Evolutionary conservation across 1,140 invertebrate genomes (phyloP).

Genomic region (Pseudobourletiella spinata): DNA sequence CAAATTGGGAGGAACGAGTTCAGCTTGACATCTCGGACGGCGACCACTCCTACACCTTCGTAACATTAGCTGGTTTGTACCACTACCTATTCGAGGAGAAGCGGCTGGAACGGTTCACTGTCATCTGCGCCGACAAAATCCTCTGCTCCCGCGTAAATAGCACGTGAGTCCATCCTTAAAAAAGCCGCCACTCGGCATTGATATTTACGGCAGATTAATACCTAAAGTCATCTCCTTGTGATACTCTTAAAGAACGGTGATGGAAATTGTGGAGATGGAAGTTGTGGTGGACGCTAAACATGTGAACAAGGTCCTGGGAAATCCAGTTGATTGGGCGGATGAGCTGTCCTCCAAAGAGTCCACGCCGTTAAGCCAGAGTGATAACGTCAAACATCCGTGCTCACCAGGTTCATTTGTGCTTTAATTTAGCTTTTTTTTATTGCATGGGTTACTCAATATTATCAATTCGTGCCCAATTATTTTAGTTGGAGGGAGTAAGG

Average conservation of each 20-base stretch:
- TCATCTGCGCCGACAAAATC: slow-evolving; percentile 67
- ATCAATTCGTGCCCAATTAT: no score
- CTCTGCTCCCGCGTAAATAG: slow-evolving; percentile 61
- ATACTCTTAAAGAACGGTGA: slow-evolving; percentile 53
- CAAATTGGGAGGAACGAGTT: slow-evolving; percentile 62
- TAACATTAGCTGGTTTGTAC: slow-evolving; percentile 83
- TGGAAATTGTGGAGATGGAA: slow-evolving; percentile 70
- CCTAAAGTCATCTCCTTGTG: no score
- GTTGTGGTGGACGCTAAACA: slow-evolving; percentile 58
- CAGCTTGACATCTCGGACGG: slow-evolving; percentile 80
- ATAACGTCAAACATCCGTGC: neutral
- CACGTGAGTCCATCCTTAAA: slow-evolving; percentile 1
- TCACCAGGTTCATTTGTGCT: neutral
- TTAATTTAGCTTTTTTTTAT: neutral
- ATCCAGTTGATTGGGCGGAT: slow-evolving; percentile 53
- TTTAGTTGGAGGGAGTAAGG: neutral
- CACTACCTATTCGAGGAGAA: slow-evolving; percentile 62
- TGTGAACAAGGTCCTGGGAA: slow-evolving; percentile 66
- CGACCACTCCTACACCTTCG: slow-evolving; percentile 67
- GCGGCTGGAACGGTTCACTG: slow-evolving; percentile 60
- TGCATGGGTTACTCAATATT: neutral
- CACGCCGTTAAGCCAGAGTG: no score
- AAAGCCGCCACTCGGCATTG: neutral
- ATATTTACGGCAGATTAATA: neutral
- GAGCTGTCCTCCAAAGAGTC: neutral